A percentile compares a stretch with the other conserved stretches of the same genome.
Evolutionary conservation across 2,888 invertebrate genomes (phyloP).

Genomic region (Parnassius smintheus): DNA sequence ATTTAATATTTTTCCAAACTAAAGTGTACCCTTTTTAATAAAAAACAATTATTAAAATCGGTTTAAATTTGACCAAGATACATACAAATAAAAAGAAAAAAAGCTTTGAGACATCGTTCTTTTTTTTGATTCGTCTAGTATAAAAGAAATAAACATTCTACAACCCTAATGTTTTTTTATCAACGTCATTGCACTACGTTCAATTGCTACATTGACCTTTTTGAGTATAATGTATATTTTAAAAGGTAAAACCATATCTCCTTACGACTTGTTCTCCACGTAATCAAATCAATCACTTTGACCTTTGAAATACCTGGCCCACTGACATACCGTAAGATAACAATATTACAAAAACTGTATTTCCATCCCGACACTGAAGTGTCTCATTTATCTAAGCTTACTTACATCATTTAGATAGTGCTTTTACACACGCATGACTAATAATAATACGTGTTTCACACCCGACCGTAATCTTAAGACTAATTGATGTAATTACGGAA

Average conservation of each 20-base stretch:
- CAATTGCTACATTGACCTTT: neutral
- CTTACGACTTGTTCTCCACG: constrained; percentile 13
- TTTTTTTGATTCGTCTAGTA: no score
- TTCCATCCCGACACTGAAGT: constrained; percentile 23
- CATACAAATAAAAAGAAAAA: no score
- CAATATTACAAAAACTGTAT: constrained; percentile 21
- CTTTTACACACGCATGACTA: constrained; percentile 31
- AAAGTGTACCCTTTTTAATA: no score
- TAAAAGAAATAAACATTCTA: no score
- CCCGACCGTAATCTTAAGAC: constrained; percentile 35
- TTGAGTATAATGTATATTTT: neutral
- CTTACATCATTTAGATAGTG: constrained; percentile 26
- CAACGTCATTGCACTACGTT: neutral
- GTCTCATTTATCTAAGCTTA: constrained; percentile 24
- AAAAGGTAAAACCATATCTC: neutral
- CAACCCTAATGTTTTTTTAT: neutral
- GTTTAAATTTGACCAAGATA: no score
- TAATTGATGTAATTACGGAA: constrained; percentile 36
- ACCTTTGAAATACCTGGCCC: constrained; percentile 19
- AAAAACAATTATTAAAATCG: no score
- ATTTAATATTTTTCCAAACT: no score
- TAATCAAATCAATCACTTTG: constrained; percentile 25
- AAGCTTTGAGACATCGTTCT: no score
- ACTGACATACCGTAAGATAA: constrained; percentile 16
- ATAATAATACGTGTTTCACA: constrained; percentile 37